Percentiles rank a stretch among this genome's conserved stretches.
Conservation (phyloP, 2,888 invertebrate species). For the Leucozona laternaria region DNA sequence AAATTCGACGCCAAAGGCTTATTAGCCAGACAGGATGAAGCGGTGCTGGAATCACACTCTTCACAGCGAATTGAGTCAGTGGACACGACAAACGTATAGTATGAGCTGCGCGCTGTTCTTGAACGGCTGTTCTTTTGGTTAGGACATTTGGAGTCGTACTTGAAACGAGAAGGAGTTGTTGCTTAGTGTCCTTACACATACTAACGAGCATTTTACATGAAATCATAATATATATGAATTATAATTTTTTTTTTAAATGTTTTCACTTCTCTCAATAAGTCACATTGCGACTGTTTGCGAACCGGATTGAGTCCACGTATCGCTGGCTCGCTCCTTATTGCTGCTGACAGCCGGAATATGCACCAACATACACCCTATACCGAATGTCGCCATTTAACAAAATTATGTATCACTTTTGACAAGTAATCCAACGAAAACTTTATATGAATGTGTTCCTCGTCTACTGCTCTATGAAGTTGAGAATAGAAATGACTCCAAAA, state of each 20-base stretch:
- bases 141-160: conserved; percentile 80
- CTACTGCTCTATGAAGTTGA: no score
- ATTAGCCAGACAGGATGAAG: conserved; percentile 64
- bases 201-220: conserved; percentile 75
- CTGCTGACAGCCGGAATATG: no score
- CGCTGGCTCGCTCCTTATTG: no score
- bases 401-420: no score
- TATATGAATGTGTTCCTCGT: no score
- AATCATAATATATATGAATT: conserved; percentile 70
- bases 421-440: no score
- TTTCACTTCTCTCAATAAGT: conserved; percentile 19
- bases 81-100: conserved; percentile 83
- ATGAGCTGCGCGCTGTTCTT: conserved; percentile 82
- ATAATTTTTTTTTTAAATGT: conserved; percentile 43
- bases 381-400: no score
- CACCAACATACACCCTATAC: no score
- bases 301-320: no score
- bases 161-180: conserved; percentile 81
- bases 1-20: conserved; percentile 78
- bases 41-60: conserved; percentile 36
- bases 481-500: no score
- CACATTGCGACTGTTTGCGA: no score
- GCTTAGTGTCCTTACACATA: conserved; percentile 72
- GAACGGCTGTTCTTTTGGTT: conserved; percentile 82
- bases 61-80: conserved; percentile 81